Evolutionary conservation across 1,140 invertebrate genomes (phyloP).

Genomic region (Procambarus virginalis): DNA sequence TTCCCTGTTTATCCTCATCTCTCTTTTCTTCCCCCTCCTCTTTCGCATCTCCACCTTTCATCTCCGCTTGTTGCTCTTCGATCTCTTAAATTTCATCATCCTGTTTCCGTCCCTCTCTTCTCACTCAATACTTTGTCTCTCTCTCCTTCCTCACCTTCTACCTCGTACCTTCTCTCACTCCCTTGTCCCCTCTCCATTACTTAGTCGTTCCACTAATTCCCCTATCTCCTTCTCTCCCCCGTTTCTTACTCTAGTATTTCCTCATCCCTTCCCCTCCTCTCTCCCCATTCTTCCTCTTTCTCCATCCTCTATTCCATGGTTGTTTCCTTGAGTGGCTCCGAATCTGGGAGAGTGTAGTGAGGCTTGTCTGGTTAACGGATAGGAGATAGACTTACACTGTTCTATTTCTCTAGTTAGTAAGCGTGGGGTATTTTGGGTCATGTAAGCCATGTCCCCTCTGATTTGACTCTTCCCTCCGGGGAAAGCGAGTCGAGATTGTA

Average conservation of each 20-base stretch:
- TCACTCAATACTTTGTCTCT: background rate
- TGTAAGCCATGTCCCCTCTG: no score
- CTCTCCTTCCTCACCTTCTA: background rate
- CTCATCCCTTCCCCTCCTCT: background rate
- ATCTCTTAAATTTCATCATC: background rate
- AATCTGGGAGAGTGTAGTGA: no score
- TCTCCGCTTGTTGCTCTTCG: background rate
- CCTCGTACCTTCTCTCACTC: background rate
- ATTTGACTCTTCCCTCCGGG: no score
- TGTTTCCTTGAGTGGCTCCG: no score
- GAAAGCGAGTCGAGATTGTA: no score
- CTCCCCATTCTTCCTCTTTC: background rate
- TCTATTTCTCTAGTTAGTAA: no score
- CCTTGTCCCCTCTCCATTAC: no score
- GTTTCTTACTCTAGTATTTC: background rate
- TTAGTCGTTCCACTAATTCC: background rate
- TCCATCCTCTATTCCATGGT: background rate
- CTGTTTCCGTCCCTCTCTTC: background rate
- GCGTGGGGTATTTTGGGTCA: no score
- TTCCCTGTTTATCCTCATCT: background rate
- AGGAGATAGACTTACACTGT: no score
- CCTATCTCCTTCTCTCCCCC: background rate
- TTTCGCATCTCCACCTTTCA: background rate
- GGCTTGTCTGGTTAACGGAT: no score
- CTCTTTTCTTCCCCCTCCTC: background rate